These are phyloP conservation scores for Pteromalus puparum DNA, from an alignment of 1,140 invertebrate species.

Conservation along the genomic window DNA sequence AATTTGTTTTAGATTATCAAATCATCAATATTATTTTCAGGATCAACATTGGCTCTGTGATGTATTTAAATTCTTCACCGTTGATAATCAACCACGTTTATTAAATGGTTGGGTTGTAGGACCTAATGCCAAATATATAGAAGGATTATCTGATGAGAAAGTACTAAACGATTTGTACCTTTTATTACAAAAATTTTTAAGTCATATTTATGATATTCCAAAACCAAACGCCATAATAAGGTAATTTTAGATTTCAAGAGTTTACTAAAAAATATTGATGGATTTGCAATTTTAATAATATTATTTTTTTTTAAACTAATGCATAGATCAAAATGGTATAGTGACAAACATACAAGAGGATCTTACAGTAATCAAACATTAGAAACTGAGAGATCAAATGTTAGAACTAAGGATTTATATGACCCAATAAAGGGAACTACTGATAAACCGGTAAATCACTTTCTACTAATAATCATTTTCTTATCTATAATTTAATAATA, in stretches of 20 bases:
- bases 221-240: conserved; percentile 69
- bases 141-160: conserved; percentile 73
- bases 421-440: conserved; percentile 62
- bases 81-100: conserved; percentile 81
- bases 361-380: conserved; percentile 83
- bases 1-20: neutral
- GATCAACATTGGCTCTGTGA: conserved; percentile 78
- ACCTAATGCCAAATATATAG: conserved; percentile 76
- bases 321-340: conserved; percentile 81
- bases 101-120: conserved; percentile 81
- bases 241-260: conserved; percentile 55
- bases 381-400: conserved; percentile 65
- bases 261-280: conserved; percentile 39
- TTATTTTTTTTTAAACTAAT: conserved; percentile 70
- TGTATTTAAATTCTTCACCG: conserved; percentile 81
- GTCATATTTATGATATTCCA: conserved; percentile 74
- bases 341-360: conserved; percentile 81
- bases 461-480: conserved; percentile 8
- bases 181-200: conserved; percentile 74
- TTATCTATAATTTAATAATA: neutral
- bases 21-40: conserved; percentile 55
- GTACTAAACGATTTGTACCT: conserved; percentile 72
- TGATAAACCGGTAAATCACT: conserved; percentile 61
- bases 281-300: conserved; percentile 18
- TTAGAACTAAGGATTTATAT: conserved; percentile 57